Percentiles rank a stretch among this genome's conserved stretches.
These are phyloP conservation scores for Actenoides lindsayi DNA, from an alignment of 2,113 vertebrate genomes.

Conservation along the genomic window DNA sequence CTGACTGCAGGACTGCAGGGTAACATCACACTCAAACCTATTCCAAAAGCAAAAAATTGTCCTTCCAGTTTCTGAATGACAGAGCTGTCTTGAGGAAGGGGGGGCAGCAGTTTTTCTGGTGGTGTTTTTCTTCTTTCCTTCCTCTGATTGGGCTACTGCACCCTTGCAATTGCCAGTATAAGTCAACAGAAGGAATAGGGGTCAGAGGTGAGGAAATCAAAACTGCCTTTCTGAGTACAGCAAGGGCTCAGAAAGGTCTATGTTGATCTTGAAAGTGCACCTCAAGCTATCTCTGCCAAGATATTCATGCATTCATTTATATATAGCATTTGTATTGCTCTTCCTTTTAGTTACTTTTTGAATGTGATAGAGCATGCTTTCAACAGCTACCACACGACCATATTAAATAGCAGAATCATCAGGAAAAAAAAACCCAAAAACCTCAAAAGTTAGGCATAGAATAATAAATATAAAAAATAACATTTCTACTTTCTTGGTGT, in stretches of 20 bases:
- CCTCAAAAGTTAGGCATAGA: background rate
- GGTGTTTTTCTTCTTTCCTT: background rate
- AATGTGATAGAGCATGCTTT: background rate
- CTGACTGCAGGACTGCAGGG: background rate
- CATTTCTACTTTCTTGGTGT: background rate
- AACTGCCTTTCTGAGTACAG: background rate
- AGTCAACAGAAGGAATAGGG: background rate
- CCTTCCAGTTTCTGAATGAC: background rate
- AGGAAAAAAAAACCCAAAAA: background rate
- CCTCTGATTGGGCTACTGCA: background rate
- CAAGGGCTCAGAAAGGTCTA: background rate
- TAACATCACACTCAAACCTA: background rate
- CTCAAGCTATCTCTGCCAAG: background rate
- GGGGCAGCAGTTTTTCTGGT: fast-evolving
- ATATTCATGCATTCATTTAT: background rate
- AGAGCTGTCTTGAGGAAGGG: fast-evolving
- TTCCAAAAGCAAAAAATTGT: background rate
- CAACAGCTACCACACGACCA: background rate
- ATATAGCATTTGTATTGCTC: background rate
- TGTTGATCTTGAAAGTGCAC: background rate
- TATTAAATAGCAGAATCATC: background rate
- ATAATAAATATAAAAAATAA: background rate
- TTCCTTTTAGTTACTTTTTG: background rate
- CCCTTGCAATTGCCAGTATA: background rate
- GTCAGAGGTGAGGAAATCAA: background rate